Conservation (phyloP, 2,797 vertebrate species). For the Hyperoplus immaculatus region DNA sequence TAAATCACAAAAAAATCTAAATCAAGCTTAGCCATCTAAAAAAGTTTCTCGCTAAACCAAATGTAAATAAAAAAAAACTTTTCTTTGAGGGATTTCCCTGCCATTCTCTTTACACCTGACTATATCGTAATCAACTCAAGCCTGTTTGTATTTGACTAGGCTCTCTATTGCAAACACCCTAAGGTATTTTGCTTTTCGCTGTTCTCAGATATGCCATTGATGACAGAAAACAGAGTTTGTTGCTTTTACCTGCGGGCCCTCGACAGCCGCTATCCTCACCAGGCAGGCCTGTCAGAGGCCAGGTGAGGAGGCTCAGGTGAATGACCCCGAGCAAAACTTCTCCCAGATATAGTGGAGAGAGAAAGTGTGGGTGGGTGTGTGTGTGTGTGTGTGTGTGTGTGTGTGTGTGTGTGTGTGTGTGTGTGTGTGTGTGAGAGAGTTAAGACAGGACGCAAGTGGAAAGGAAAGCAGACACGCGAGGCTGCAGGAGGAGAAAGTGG, state of each 20-base stretch:
- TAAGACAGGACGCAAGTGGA: conserved; percentile 19
- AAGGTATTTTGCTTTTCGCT: conserved; percentile 12
- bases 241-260: conserved; percentile 54
- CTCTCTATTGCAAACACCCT: conserved; percentile 41
- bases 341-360: conserved; percentile 49
- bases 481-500: conserved; percentile 5
- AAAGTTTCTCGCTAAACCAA: conserved; percentile 32
- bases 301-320: conserved; percentile 83
- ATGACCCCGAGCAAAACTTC: conserved; percentile 74
- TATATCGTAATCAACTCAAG: conserved; percentile 22
- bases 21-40: background rate
- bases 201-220: conserved; percentile 57
- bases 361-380: background rate
- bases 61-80: conserved; percentile 36
- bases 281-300: conserved; percentile 67
- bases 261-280: conserved; percentile 56
- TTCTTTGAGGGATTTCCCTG: conserved; percentile 30
- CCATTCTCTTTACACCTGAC: conserved; percentile 42
- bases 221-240: conserved; percentile 66
- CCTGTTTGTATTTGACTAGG: conserved; percentile 45
- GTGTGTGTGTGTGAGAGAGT: background rate
- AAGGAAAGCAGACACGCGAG: conserved; percentile 14
- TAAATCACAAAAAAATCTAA: conserved; percentile 7
- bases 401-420: no score
- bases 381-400: no score